These are phyloP conservation scores for Scarus forsteni DNA, from an alignment of 2,797 vertebrate species.

Conservation along the genomic window DNA sequence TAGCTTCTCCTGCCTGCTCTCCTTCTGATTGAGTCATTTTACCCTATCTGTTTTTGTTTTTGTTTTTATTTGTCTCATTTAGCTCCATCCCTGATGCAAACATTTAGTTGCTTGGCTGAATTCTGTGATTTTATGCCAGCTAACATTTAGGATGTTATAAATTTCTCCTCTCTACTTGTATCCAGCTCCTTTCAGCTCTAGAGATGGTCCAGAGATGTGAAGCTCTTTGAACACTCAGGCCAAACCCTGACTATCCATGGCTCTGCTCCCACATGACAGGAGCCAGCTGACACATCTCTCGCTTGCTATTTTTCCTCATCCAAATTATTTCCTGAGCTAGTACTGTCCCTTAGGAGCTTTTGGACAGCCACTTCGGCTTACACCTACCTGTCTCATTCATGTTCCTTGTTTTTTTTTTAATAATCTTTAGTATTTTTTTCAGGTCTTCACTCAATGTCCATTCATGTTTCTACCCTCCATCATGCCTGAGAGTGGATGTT, in stretches of 20 bases:
- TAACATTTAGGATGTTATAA: constrained; percentile 46
- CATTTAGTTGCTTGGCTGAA: constrained; percentile 16
- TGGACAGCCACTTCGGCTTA: constrained; percentile 44
- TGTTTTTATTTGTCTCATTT: constrained; percentile 2
- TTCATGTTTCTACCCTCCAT: constrained; percentile 41
- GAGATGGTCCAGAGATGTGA: constrained; percentile 52
- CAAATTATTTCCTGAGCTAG: constrained; percentile 65
- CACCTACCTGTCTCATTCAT: constrained; percentile 6
- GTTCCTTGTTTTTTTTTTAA: constrained; percentile 7
- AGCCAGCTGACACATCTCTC: constrained; percentile 50
- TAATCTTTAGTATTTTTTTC: constrained; percentile 14
- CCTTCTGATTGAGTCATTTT: not conserved
- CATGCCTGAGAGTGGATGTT: constrained; percentile 57
- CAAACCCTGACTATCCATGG: constrained; percentile 50
- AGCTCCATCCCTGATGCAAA: constrained; percentile 14
- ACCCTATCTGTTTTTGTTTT: not conserved
- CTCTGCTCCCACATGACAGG: constrained; percentile 44
- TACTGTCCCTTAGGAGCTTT: constrained; percentile 65
- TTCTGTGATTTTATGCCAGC: constrained; percentile 33
- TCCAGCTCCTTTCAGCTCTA: constrained; percentile 36
- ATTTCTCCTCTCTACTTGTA: constrained; percentile 47
- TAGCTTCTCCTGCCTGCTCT: no score
- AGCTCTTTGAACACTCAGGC: constrained; percentile 50
- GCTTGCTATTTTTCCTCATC: constrained; percentile 50
- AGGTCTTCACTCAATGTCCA: constrained; percentile 4